Conservation (phyloP, 2,113 vertebrate genomes). For the Peucedramus taeniatus region DNA sequence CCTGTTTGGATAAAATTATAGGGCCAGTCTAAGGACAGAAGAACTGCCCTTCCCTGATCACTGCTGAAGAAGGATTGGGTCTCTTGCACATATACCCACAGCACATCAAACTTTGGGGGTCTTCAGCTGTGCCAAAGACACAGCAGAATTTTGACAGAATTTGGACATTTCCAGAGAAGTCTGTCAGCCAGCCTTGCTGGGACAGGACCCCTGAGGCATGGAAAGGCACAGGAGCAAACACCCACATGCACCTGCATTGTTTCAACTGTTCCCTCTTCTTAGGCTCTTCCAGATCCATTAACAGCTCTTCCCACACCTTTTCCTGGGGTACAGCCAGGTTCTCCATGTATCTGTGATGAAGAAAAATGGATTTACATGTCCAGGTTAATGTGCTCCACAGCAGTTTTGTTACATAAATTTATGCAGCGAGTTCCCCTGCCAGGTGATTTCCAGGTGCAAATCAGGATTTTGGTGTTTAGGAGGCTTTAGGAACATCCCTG, state of each 20-base stretch:
- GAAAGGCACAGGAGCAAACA: background rate
- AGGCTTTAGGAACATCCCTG: background rate
- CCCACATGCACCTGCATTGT: background rate
- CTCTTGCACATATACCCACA: background rate
- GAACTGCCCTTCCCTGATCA: background rate
- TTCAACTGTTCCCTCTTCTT: background rate
- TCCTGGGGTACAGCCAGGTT: background rate
- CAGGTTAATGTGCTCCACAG: background rate
- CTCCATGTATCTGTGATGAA: background rate
- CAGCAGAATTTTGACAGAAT: background rate
- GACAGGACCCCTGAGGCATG: background rate
- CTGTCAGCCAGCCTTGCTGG: background rate
- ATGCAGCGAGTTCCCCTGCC: background rate
- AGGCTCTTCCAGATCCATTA: background rate
- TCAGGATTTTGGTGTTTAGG: background rate
- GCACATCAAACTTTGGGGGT: background rate
- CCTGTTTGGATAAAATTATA: background rate
- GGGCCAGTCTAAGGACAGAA: background rate
- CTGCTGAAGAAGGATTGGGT: background rate
- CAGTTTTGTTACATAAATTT: fast-evolving
- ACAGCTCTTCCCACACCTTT: background rate
- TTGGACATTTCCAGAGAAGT: background rate
- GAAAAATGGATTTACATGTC: background rate
- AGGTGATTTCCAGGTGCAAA: background rate
- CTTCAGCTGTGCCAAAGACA: background rate